Percentiles rank a stretch among this genome's conserved stretches.
Conservation (phyloP, 2,797 vertebrate species). For the Simalia tracyae region DNA sequence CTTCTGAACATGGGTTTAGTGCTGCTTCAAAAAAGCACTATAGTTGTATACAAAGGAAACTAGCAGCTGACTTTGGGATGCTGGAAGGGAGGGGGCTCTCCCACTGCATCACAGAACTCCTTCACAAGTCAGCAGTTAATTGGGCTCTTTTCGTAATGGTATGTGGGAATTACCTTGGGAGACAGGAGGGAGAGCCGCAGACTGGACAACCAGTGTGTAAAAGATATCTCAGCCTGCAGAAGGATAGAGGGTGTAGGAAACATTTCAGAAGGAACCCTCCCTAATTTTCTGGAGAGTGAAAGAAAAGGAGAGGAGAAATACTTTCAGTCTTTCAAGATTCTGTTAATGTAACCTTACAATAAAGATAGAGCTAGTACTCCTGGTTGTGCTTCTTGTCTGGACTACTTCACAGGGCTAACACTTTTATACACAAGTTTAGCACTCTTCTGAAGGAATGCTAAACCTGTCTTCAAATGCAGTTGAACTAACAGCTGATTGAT, state of each 20-base stretch:
- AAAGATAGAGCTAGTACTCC: not conserved
- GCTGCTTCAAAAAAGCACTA: not conserved
- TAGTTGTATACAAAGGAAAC: not conserved
- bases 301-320: not conserved
- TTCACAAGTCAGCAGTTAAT: not conserved
- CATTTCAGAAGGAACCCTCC: not conserved
- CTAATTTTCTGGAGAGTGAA: not conserved
- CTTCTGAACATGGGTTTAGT: not conserved
- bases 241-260: not conserved
- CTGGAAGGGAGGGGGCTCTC: not conserved
- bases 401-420: not conserved
- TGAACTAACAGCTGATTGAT: not conserved
- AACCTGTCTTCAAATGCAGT: not conserved
- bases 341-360: not conserved
- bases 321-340: not conserved
- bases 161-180: not conserved
- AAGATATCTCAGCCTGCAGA: not conserved
- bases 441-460: not conserved
- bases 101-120: not conserved
- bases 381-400: not conserved
- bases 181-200: not conserved
- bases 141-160: not conserved
- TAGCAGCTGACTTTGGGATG: not conserved
- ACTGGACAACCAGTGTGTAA: not conserved
- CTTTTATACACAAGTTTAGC: not conserved